phyloP scores from a whole-genome alignment of 2,888 invertebrate species.

The Phengaris alcon region DNA sequence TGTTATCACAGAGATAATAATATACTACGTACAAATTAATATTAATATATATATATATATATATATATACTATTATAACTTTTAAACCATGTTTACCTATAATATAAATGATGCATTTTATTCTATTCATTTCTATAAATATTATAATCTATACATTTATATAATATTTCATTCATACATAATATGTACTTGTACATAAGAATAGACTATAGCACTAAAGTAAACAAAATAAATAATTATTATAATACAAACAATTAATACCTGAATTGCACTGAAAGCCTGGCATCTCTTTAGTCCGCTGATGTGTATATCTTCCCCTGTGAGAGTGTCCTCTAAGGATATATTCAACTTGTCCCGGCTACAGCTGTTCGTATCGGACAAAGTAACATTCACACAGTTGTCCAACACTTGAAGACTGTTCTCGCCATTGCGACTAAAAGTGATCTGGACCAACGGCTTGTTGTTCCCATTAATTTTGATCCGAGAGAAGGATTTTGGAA shows the following conservation, averaged over 20 bases:
- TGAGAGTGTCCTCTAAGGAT: constrained; percentile 54
- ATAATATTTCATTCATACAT: too few relatives aligned
- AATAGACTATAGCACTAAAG: neutral
- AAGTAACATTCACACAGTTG: constrained; percentile 67
- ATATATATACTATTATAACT: too few relatives aligned
- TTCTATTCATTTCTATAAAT: neutral
- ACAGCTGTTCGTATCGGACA: constrained; percentile 50
- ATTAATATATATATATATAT: too few relatives aligned
- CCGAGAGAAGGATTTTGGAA: constrained; percentile 58
- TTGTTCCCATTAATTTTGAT: constrained; percentile 72
- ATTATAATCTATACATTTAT: too few relatives aligned
- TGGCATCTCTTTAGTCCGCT: constrained; percentile 71
- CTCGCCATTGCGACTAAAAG: constrained; percentile 62
- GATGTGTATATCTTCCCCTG: constrained; percentile 55
- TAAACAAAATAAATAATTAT: neutral
- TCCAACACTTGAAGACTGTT: constrained; percentile 68
- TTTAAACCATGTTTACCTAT: too few relatives aligned
- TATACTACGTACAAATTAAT: too few relatives aligned
- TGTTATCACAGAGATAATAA: too few relatives aligned
- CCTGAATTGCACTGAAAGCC: constrained; percentile 76
- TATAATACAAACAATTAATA: constrained; percentile 34
- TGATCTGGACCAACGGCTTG: constrained; percentile 68
- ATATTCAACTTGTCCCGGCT: constrained; percentile 53
- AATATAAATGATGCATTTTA: neutral
- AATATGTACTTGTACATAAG: neutral